These are phyloP conservation scores for Hippocampus abdominalis DNA, from an alignment of 2,113 vertebrate genomes.

Conservation along the genomic window DNA sequence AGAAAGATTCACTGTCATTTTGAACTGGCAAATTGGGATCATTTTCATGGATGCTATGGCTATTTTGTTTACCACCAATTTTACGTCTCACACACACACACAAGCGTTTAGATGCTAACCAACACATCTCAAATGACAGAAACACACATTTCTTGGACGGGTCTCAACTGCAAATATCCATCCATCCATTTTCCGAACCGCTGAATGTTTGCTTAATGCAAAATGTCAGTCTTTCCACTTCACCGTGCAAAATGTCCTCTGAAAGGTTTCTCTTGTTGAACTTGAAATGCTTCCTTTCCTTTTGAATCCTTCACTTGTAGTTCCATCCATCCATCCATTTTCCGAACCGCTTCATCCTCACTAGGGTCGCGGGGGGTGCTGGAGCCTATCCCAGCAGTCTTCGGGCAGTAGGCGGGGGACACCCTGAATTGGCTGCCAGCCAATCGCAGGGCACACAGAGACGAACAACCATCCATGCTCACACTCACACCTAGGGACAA, in stretches of 20 bases:
- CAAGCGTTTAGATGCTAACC: neutral
- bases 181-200: too few species aligned
- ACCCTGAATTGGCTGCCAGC: too few species aligned
- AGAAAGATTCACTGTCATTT: conserved; percentile 34
- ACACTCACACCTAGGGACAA: too few species aligned
- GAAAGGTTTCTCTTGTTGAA: neutral
- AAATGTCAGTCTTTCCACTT: neutral
- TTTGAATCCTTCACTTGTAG: neutral
- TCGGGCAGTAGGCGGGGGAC: too few species aligned
- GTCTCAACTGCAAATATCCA: neutral
- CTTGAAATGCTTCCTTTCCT: neutral
- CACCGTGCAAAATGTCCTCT: neutral
- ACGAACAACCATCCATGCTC: too few species aligned
- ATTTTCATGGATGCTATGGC: conserved; percentile 11
- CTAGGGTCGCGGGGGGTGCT: too few species aligned
- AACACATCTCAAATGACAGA: neutral
- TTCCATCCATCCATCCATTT: too few species aligned
- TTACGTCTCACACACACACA: neutral
- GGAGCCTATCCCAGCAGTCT: too few species aligned
- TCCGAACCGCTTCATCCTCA: too few species aligned
- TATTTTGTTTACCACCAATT: conserved; percentile 1
- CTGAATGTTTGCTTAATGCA: neutral
- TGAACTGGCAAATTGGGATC: conserved; percentile 23
- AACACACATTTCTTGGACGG: conserved; percentile 7
- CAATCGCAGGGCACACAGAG: too few species aligned